Conservation (phyloP, 2,113 vertebrate genomes). For the Mellivora capensis region DNA sequence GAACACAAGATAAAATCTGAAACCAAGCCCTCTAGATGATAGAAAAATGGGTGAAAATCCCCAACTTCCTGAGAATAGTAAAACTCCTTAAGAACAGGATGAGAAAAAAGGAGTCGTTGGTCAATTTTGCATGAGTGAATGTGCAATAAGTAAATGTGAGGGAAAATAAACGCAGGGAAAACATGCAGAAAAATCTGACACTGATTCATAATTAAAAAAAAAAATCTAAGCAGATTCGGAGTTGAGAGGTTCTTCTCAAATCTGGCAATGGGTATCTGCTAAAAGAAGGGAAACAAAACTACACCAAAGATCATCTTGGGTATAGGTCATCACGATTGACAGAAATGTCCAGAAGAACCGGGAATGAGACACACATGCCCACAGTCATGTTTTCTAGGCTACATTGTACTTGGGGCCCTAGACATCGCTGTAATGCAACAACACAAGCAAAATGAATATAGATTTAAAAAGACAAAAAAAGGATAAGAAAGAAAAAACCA, state of each 20-base stretch:
- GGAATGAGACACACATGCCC: not conserved
- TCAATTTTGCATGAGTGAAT: not conserved
- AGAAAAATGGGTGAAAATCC: not conserved
- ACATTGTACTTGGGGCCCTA: no score
- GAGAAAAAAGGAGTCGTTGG: not conserved
- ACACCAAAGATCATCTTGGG: not conserved
- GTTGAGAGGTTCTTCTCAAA: not conserved
- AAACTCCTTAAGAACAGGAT: not conserved
- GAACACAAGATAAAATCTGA: not conserved
- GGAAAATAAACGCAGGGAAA: not conserved
- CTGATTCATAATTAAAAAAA: not conserved
- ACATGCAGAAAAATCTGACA: not conserved
- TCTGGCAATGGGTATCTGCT: not conserved
- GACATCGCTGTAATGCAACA: accelerated
- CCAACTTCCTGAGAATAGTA: no score
- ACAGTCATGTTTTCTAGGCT: no score
- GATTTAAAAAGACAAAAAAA: not conserved
- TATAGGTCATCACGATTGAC: not conserved
- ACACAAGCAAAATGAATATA: not conserved
- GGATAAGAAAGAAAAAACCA: no score
- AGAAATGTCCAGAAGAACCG: not conserved
- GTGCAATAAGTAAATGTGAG: accelerated
- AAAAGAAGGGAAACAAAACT: not conserved
- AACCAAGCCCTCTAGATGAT: not conserved
- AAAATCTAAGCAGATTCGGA: not conserved